Evolutionary conservation across 2,113 vertebrate genomes (phyloP).

Genomic region (Dipodomys merriami): DNA sequence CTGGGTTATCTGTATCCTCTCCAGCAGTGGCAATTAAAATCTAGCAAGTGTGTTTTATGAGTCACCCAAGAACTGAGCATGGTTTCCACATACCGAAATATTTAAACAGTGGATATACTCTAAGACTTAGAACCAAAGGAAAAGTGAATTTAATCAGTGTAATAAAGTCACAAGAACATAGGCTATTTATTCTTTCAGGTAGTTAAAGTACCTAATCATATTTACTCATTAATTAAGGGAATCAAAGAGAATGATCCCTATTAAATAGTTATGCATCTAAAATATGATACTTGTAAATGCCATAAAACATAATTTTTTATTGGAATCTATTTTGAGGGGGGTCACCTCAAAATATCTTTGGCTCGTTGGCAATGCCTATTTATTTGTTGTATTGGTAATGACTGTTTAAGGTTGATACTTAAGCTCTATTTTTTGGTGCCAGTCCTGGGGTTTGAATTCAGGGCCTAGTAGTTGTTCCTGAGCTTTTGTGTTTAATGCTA

Average conservation of each 20-base stretch:
- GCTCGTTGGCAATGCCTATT: not conserved
- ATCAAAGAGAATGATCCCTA: not conserved
- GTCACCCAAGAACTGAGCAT: not conserved
- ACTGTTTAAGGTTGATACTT: not conserved
- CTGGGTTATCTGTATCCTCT: not conserved
- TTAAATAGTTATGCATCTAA: not conserved
- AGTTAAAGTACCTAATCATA: not conserved
- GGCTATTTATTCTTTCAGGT: not conserved
- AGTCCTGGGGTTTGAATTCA: no score
- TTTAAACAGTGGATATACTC: not conserved
- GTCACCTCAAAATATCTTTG: not conserved
- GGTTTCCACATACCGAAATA: not conserved
- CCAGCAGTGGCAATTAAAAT: not conserved
- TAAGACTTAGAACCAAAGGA: not conserved
- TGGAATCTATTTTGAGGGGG: not conserved
- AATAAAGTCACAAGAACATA: slow-evolving; percentile 3
- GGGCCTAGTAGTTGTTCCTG: no score
- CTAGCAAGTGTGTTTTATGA: not conserved
- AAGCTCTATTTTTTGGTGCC: not conserved
- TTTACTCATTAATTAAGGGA: not conserved
- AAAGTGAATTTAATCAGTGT: slow-evolving; percentile 36
- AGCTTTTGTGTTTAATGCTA: no score
- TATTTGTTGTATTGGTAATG: not conserved
- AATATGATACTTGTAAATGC: not conserved
- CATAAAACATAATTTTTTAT: not conserved